Conservation (phyloP, 2,797 vertebrate genomes). For the Notamacropus eugenii region DNA sequence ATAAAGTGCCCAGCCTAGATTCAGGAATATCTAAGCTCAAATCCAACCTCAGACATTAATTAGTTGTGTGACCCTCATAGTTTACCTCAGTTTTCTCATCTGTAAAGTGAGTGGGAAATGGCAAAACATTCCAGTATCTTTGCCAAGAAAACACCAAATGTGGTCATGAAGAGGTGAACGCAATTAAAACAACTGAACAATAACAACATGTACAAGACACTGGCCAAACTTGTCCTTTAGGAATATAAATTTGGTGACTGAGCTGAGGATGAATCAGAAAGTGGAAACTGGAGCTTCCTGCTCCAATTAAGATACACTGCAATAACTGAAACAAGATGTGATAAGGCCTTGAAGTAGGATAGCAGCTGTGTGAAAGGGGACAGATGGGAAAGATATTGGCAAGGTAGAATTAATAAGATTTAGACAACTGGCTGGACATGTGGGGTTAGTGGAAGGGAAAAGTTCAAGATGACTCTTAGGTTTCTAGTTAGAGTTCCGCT, state of each 20-base stretch:
- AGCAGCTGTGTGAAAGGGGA: background rate
- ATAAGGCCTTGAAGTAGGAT: background rate
- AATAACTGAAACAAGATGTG: background rate
- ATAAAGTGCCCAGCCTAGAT: background rate
- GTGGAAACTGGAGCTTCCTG: background rate
- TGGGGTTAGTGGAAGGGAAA: background rate
- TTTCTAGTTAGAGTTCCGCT: background rate
- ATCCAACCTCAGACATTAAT: background rate
- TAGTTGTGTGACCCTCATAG: background rate
- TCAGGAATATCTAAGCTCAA: background rate
- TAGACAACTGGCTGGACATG: background rate
- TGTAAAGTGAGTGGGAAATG: background rate
- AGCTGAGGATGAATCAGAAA: background rate
- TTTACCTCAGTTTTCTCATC: background rate
- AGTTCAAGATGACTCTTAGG: background rate
- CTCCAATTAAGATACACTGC: background rate
- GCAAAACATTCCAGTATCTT: background rate
- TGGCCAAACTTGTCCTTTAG: background rate
- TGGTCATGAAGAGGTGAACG: background rate
- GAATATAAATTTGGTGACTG: background rate
- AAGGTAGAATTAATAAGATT: background rate
- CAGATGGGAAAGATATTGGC: background rate
- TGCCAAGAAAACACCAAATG: background rate
- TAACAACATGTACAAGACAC: background rate
- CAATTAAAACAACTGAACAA: background rate